Evolutionary conservation across 1,140 invertebrate species (phyloP), one percentile per base, ranked within the genome.

Genomic region (Pogonognathellus flavescens): DNA sequence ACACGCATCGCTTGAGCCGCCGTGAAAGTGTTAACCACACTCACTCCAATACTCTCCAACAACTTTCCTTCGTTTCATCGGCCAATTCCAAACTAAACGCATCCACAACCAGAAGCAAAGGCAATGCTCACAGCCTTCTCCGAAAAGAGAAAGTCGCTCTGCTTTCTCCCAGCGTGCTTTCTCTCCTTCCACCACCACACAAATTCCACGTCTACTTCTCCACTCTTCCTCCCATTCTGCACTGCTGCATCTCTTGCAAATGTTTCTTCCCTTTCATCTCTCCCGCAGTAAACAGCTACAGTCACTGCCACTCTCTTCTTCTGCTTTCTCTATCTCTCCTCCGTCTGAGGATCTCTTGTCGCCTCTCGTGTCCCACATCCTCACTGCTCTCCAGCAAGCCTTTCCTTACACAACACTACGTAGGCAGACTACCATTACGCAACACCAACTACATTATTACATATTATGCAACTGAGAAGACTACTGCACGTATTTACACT

Each of bases 21-120:
- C 80, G 80, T 81, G 50, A 81, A 81, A 81, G 80, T 59, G 80
- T 59, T 81, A 81, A 81, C 80, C 80, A 25, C 80, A 81, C 31
- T 81, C 50, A 31, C 10, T 41, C 25, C 25, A 14, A 10, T 70
- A 41, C 22, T 41, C 8, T 8, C 59, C 10, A 5, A 11, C 11
- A 18, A 60, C 59, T 16, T 60, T 20, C n/a, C 20, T 18, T 18
- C 59, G 9, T 41, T 41, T 41, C 31, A 41, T 41, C 31, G 2
- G 31, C 31, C 31, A 41, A 41, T 41, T 41, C 31, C 31, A 1
- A 41, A 41, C 31, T 41, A 41, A 41, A 41, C 31, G 2, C 31
- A 41, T 41, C 31, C 31, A 41, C 31, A 41, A 41, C 31, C 31
- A 41, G 31, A 41, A 41, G 2, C 31, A 41, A 41, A 1, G 31